A percentile compares a stretch with the other conserved stretches of the same genome.
These are phyloP conservation scores for Xiphias gladius DNA, from an alignment of 2,113 vertebrate genomes.

Conservation along the genomic window DNA sequence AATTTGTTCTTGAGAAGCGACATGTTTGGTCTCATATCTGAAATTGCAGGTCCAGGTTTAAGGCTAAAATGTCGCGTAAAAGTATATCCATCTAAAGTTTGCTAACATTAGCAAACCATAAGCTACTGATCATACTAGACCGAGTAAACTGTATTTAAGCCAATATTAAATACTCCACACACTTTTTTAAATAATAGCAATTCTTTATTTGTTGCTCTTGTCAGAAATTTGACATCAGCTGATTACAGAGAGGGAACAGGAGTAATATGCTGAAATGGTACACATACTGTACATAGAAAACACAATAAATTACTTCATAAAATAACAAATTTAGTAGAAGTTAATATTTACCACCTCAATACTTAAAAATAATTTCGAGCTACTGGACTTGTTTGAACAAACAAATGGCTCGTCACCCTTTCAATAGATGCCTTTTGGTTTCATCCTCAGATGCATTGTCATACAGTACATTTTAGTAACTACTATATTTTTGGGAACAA, in stretches of 20 bases:
- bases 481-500: conserved; percentile 49
- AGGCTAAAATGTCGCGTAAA: background rate
- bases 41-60: background rate
- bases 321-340: conserved; percentile 80
- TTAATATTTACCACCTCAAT: conserved; percentile 78
- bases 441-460: conserved; percentile 64
- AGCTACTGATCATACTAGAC: no score
- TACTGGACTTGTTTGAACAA: conserved; percentile 75
- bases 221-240: conserved; percentile 79
- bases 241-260: conserved; percentile 79
- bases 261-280: conserved; percentile 76
- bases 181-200: conserved; percentile 77
- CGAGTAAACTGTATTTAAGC: background rate
- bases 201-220: conserved; percentile 80
- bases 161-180: conserved; percentile 21
- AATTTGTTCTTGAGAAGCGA: background rate
- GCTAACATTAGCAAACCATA: background rate
- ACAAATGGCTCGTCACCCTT: conserved; percentile 76
- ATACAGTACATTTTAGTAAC: conserved; percentile 71
- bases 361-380: conserved; percentile 77
- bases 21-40: background rate
- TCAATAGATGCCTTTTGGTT: conserved; percentile 77
- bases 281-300: conserved; percentile 83
- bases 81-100: background rate
- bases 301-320: conserved; percentile 80